Base-by-base conservation (phyloP, 2,113 vertebrate genomes). In the Asarcornis scutulata region DNA sequence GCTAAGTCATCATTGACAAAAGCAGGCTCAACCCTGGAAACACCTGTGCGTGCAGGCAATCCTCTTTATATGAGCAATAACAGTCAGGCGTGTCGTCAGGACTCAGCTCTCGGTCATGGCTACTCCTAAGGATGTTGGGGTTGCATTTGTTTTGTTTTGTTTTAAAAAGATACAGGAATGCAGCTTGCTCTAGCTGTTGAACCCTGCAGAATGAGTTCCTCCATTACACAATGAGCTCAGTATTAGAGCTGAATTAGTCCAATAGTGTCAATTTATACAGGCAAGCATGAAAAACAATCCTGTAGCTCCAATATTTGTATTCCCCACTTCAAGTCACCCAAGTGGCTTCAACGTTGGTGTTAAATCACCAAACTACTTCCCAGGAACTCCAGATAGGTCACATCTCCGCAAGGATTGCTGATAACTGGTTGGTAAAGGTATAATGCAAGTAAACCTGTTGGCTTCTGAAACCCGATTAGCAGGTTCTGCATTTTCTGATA, bases 71-170 rank as follows among this genome's bases (percentile, higher is more conserved):
- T 17, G 44, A 48, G 46, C 29, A 26, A 53, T 78, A 71, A 13
- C 60, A 36, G 17, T 56, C 53, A 21, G 0, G 0, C 26, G 4
- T 2, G 0, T 82, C 83, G 71, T 50, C 77, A 78, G 71, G 38
- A 60, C 50, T 83, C 53, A 25, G 1, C 53, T 48, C 31, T 62
- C 29, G 8, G 76, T 26, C 32, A 1, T 3, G 13, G 44, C 48
- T 64, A 5, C 75, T 80, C 50, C 50, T 13, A 42, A 58, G 22
- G 32, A 76, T 32, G 17, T 25, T 17, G 9, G 21, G 14, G 25
- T 32, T 75, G 62, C 29, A 32, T 2, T 1, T 5, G 40, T 34
- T 69, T 72, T 11, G 21, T 42, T 42, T 16, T 86, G 38, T 36
- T 13, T 32, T 75, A 71, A 48, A 3, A 29, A 26, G 48, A 79